Conservation (phyloP, 2,888 invertebrate species). For the Zygogramma bicolorata region DNA sequence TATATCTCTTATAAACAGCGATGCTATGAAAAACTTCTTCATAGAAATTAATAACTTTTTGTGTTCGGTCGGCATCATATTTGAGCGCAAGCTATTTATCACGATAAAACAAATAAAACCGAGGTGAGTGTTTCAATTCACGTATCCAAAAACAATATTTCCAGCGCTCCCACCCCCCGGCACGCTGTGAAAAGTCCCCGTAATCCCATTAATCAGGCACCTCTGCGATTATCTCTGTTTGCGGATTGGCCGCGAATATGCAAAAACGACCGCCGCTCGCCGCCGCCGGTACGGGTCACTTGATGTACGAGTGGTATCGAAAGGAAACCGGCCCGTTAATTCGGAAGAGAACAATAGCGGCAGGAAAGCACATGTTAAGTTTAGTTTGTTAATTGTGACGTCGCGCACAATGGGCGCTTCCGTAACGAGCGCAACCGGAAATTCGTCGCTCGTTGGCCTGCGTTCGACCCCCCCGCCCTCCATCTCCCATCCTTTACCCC, state of each 20-base stretch:
- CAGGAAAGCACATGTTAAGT: slow-evolving; percentile 71
- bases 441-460: slow-evolving; percentile 59
- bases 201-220: slow-evolving; percentile 24
- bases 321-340: slow-evolving; percentile 66
- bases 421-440: slow-evolving; percentile 66
- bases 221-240: background rate
- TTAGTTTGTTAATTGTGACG: slow-evolving; percentile 69
- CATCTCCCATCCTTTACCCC: background rate
- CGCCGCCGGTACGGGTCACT: slow-evolving; percentile 63
- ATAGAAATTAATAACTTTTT: too few relatives aligned
- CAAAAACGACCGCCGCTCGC: slow-evolving; percentile 34
- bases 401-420: slow-evolving; percentile 55
- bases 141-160: background rate
- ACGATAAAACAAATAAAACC: background rate
- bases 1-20: too few relatives aligned
- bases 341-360: slow-evolving; percentile 67
- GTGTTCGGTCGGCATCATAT: background rate
- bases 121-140: background rate
- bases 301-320: slow-evolving; percentile 64
- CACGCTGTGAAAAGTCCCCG: slow-evolving; percentile 4
- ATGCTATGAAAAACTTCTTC: too few relatives aligned
- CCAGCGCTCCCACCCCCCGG: background rate
- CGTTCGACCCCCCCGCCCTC: background rate
- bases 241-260: slow-evolving; percentile 25
- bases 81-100: background rate